Percentiles rank a stretch among this genome's conserved stretches.
phyloP scores from a whole-genome alignment of 1,140 invertebrate species.

The Riptortus pedestris region DNA sequence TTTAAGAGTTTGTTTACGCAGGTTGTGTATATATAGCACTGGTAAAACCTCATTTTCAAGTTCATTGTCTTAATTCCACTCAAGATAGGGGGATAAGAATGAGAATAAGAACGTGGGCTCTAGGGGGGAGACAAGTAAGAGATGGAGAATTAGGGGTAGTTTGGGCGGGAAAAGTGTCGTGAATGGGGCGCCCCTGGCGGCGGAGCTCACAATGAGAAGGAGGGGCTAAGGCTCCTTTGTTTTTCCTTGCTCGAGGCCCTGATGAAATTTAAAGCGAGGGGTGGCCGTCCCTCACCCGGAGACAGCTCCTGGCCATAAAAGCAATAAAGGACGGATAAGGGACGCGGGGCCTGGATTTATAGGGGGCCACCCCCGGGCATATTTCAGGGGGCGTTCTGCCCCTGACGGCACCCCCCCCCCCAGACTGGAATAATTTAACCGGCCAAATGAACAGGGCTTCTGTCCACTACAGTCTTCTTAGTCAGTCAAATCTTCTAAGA shows the following conservation, averaged over 20 bases:
- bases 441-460: not conserved
- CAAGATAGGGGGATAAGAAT: no score
- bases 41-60: no score
- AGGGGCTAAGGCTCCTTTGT: constrained; percentile 24
- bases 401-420: constrained; percentile 18
- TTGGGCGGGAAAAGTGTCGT: not conserved
- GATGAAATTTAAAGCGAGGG: constrained; percentile 31
- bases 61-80: no score
- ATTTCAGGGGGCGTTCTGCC: constrained; percentile 28
- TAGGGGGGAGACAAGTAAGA: no score
- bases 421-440: constrained; percentile 17
- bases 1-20: no score
- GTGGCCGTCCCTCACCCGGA: constrained; percentile 21
- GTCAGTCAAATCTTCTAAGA: not conserved
- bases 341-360: constrained; percentile 29
- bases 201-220: not conserved
- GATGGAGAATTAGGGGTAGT: no score
- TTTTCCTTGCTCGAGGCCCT: constrained; percentile 29
- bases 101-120: no score
- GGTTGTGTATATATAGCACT: no score
- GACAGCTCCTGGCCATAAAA: constrained; percentile 31
- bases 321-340: constrained; percentile 32
- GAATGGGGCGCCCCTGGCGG: not conserved
- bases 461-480: constrained; percentile 14
- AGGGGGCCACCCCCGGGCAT: constrained; percentile 26